These are phyloP conservation scores for Lasioglossum morio DNA, from an alignment of 2,888 invertebrate genomes.

Conservation along the genomic window DNA sequence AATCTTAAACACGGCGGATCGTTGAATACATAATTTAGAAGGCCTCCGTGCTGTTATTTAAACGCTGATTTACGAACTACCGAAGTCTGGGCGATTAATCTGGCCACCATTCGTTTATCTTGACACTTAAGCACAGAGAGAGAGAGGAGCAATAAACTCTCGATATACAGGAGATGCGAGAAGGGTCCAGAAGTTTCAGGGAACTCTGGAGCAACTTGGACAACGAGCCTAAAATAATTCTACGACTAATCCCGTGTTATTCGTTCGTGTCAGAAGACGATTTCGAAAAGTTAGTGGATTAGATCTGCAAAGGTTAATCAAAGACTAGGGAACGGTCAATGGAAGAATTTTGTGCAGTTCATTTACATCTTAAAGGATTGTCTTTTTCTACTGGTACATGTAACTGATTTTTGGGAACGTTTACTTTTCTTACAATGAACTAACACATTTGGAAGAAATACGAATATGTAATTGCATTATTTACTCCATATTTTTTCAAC, in stretches of 20 bases:
- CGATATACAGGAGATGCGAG: background rate
- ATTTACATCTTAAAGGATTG: background rate
- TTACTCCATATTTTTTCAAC: background rate
- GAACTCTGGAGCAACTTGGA: background rate
- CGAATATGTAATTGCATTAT: background rate
- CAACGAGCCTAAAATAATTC: background rate
- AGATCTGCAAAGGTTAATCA: background rate
- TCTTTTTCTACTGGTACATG: no score
- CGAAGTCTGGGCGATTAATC: constrained; percentile 23
- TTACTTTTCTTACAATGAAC: background rate
- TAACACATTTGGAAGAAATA: background rate
- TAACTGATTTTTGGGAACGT: background rate
- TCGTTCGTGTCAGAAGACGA: background rate
- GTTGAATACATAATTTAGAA: constrained; percentile 21
- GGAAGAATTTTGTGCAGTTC: background rate
- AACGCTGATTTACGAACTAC: constrained; percentile 22
- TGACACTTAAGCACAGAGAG: background rate
- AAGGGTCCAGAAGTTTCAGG: background rate
- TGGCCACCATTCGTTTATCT: constrained; percentile 13
- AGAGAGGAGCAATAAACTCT: constrained; percentile 1
- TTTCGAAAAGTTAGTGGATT: background rate
- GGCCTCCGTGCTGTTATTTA: constrained; percentile 1
- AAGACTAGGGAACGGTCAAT: background rate
- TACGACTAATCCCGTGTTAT: background rate
- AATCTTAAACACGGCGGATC: constrained; percentile 11